Base-by-base conservation (phyloP, 1,140 invertebrate species). In the Drosophila paulistorum region DNA sequence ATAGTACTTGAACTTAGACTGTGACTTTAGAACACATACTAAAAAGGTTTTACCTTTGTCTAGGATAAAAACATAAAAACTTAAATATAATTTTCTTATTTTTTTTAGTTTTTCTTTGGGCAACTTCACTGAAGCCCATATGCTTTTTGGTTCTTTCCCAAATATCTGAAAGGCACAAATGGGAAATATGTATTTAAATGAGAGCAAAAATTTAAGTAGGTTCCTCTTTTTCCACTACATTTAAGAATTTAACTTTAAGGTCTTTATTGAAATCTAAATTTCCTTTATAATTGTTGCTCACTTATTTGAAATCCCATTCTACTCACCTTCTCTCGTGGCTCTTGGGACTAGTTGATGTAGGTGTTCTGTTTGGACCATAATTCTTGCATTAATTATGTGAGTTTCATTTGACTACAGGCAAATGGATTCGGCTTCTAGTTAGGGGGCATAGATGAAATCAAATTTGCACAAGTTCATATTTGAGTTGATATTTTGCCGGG, bases 381-480 rank as follows among this genome's bases (percentile, higher is more conserved):
- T 51, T 51, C 45, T 51, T 51, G 45, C 45, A 51, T 51, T 51
- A 51, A 51, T 51, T 51, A 51, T 51, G 45, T 51, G 45, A 51
- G 20, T 51, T 51, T 51, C 45, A 51, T 51, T 51, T 20, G 45
- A 51, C 45, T 51, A 20, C 9, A 51, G 45, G 45, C 45, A 51
- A 51, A 51, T 51, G 20, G 45, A 20, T 51, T 3, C 45, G 17
- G 17, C 1, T 51, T 14, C 17, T 51, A 17, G 17, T 10, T 11
- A 11, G 9, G 1, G 17, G 17, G 45, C 45, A 51, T 11, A 51
- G 45, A 51, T 51, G 45, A 17, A 51, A 51, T 51, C 45, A 51
- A 51, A 51, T 51, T 51, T 51, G 45, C 45, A 51, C 45, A 51
- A 51, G 45, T 51, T 51, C 45, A 51, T 51, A 51, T 51, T 51